Base-by-base conservation (phyloP, 2,797 vertebrate genomes). In the Philypnodon macrostomus region DNA sequence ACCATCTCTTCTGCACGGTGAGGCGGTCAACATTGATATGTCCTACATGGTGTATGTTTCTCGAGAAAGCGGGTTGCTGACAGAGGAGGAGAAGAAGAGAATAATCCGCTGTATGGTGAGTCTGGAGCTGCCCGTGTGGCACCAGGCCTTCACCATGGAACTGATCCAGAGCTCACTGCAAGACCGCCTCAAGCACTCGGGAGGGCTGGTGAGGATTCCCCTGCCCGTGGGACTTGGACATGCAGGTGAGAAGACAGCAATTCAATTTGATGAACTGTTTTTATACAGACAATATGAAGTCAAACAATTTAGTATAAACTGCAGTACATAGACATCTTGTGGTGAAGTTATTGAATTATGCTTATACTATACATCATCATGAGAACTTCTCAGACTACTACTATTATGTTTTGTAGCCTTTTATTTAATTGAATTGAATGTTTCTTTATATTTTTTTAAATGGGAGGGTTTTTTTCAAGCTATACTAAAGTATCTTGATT, bases 11-110 rank as follows among this genome's bases (percentile, higher is more conserved):
- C 86, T 93, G 71, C 91, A 92, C 0, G 90, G 91, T 0, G 91
- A 93, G 17, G 90, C 91, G 0, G 92, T 93, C 27, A 92, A 92
- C 53, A 49, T 92, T 0, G 90, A 92, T 54, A 92, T 93, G 91
- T 85, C 86, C 0, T 92, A 90, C 79, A 92, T 93, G 91, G 90
- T 91, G 0, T 93, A 89, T 2, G 83, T 92, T 4, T 85, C 91
- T 10, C 39, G 79, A 7, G 66, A 60, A 3, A 75, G 81, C 0
- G 89, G 83, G 0, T 70, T 92, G 0, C 36, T 93, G 38, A 80
- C 18, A 0, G 33, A 73, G 0, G 67, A 77, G 0, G 89, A 91
- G 46, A 92, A 87, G 58, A 69, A 84, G 21, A 83, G 90, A 57
- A 91, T 91, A 39, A 77, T 92, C 34, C 73, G 65, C 59, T 92